phyloP scores from a whole-genome alignment of 2,797 vertebrate genomes.

The Arctocebus calabarensis region DNA sequence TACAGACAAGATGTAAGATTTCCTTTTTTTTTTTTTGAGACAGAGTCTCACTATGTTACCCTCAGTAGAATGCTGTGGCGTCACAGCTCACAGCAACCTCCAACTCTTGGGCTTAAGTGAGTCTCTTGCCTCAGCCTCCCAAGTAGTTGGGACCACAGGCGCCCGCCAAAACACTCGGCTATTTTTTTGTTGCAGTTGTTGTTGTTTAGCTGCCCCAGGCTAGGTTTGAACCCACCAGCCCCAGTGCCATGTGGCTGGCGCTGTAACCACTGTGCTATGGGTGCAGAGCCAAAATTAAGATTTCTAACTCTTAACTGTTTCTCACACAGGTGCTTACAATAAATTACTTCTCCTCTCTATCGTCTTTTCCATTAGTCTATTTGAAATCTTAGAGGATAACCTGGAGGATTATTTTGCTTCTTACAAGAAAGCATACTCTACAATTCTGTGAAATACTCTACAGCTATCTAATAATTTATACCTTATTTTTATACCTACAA shows the following conservation, averaged over 20 bases:
- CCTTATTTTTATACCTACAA: not conserved
- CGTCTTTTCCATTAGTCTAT: not conserved
- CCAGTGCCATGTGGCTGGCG: too few species aligned
- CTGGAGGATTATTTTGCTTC: not conserved
- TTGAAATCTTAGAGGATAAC: not conserved
- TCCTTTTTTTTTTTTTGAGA: not conserved
- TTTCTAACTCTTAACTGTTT: conserved; percentile 7
- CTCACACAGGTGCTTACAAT: not conserved
- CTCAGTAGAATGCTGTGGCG: too few species aligned
- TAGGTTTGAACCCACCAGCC: too few species aligned
- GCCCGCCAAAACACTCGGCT: too few species aligned
- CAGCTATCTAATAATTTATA: not conserved
- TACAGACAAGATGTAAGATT: not conserved
- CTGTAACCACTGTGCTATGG: too few species aligned
- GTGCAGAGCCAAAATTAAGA: not conserved
- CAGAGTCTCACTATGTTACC: too few species aligned
- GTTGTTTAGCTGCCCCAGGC: too few species aligned
- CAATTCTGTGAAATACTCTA: not conserved
- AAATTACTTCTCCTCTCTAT: not conserved
- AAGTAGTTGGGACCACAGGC: too few species aligned
- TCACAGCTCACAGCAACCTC: too few species aligned
- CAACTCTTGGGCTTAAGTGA: too few species aligned
- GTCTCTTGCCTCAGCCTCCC: too few species aligned
- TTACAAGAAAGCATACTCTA: not conserved
- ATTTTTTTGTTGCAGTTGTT: too few species aligned